Percentiles rank a stretch among this genome's conserved stretches.
Conservation (phyloP, 2,113 vertebrate species). For the Chinchilla lanigera region DNA sequence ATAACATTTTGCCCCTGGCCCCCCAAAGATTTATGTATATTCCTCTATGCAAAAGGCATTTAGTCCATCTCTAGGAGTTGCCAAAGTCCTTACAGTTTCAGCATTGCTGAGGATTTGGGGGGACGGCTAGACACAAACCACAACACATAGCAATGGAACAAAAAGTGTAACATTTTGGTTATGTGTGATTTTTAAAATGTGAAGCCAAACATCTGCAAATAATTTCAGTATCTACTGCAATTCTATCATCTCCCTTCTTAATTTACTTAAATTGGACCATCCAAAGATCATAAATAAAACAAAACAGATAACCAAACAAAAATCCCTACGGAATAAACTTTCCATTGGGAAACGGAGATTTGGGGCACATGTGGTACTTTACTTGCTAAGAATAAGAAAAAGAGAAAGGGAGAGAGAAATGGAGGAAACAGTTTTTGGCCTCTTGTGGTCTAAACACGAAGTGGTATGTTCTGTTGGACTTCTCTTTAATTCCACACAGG, state of each 20-base stretch:
- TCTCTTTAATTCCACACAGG: fast-evolving
- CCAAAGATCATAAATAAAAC: neutral
- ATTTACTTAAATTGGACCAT: neutral
- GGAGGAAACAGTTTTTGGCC: fast-evolving
- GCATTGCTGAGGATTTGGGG: neutral
- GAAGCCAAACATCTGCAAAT: neutral
- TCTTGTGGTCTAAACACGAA: neutral
- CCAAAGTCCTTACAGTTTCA: neutral
- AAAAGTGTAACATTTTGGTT: neutral
- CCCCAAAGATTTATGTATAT: neutral
- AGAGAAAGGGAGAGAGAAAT: neutral
- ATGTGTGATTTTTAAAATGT: neutral
- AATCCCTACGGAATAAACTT: fast-evolving
- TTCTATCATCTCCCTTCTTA: neutral
- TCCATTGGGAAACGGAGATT: neutral
- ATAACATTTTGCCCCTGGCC: neutral
- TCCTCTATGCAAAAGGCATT: neutral
- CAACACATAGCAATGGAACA: neutral
- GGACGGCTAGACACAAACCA: neutral
- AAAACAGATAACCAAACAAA: neutral
- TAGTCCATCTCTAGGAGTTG: neutral
- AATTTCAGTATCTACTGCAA: neutral
- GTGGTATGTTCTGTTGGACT: fast-evolving
- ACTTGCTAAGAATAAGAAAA: neutral
- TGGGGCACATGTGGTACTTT: neutral